Conservation (phyloP, 1,140 invertebrate genomes). For the Procambarus clarkii region DNA sequence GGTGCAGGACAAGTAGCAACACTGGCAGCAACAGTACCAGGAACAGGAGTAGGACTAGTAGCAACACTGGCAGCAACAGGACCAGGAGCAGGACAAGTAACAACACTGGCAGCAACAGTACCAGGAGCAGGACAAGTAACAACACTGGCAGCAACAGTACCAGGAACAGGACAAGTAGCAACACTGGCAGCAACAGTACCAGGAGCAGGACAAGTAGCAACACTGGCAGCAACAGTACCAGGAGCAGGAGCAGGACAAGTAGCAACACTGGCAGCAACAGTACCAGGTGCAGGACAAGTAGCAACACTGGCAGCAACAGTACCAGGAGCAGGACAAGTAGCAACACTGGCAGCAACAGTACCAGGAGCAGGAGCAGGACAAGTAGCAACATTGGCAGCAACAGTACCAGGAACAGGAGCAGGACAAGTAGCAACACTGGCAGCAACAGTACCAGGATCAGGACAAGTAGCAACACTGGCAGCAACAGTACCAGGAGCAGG, state of each 20-base stretch:
- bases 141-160: neutral
- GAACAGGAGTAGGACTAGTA: too few relatives aligned
- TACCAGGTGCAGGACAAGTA: neutral
- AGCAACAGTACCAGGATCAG: neutral
- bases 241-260: neutral
- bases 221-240: neutral
- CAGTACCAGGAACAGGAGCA: neutral
- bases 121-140: neutral
- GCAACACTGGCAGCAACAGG: neutral
- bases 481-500: neutral
- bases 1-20: neutral
- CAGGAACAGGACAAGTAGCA: too few relatives aligned
- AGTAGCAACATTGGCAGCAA: neutral
- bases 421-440: neutral
- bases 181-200: too few relatives aligned
- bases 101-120: neutral
- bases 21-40: too few relatives aligned
- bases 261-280: neutral
- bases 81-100: neutral
- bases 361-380: neutral
- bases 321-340: neutral
- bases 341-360: neutral
- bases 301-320: neutral
- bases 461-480: neutral
- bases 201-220: too few relatives aligned